These are phyloP conservation scores for Coptodon bakossiorum DNA, from an alignment of 2,113 vertebrate genomes.

Conservation along the genomic window DNA sequence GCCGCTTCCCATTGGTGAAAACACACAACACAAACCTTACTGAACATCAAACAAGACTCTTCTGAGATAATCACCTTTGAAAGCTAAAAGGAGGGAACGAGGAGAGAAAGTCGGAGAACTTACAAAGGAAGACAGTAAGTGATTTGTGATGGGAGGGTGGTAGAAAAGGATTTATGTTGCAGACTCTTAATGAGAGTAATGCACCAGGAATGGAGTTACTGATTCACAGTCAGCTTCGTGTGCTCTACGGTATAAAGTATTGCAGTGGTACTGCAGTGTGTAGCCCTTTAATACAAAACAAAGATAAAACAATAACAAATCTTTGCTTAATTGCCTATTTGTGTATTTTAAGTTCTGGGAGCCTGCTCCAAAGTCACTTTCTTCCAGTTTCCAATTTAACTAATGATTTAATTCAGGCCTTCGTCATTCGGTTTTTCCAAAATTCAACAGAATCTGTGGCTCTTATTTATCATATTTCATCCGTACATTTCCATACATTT, in stretches of 20 bases:
- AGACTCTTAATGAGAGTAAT: constrained; percentile 25
- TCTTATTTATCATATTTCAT: neutral
- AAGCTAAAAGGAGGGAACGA: neutral
- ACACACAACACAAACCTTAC: neutral
- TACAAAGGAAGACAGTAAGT: neutral
- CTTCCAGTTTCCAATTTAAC: neutral
- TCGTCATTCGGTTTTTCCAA: neutral
- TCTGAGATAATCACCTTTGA: neutral
- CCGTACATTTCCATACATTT: neutral
- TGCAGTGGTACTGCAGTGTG: neutral
- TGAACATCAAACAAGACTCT: neutral
- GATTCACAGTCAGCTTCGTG: neutral
- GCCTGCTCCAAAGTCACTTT: neutral
- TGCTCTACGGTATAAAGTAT: neutral
- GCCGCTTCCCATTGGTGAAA: neutral
- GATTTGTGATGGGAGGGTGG: constrained; percentile 23
- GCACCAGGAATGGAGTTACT: constrained; percentile 1
- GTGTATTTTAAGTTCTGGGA: neutral
- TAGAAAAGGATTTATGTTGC: constrained; percentile 15
- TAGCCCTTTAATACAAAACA: neutral
- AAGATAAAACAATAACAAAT: neutral
- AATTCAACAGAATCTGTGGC: neutral
- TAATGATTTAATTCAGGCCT: neutral
- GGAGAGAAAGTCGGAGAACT: neutral
- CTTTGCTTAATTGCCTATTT: neutral